Evolutionary conservation across 2,797 vertebrate species (phyloP).

Genomic region (Myotis findleyi): DNA sequence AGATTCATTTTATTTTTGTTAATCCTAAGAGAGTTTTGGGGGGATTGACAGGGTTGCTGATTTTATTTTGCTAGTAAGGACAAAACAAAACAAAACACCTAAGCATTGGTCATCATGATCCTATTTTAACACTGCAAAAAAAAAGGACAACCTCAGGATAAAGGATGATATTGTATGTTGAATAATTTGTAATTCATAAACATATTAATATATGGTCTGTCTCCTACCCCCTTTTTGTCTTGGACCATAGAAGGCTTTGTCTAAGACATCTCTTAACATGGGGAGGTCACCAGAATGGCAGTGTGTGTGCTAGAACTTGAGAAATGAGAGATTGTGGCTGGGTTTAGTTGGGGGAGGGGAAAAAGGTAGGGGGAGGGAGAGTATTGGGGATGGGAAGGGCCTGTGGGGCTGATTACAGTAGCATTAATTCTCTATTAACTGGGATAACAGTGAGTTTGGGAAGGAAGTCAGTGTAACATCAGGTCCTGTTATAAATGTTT

Average conservation of each 20-base stretch:
- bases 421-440: not conserved
- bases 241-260: not conserved
- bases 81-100: not conserved
- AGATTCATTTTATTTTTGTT: not conserved
- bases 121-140: conserved; percentile 21
- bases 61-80: conserved; percentile 26
- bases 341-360: not conserved
- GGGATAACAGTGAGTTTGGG: not conserved
- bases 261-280: not conserved
- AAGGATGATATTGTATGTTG: conserved; percentile 20
- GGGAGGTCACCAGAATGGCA: not conserved
- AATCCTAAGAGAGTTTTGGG: not conserved
- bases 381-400: not conserved
- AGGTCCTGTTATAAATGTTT: not conserved
- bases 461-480: not conserved
- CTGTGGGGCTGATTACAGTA: not conserved
- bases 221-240: not conserved
- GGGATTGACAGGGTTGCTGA: not conserved
- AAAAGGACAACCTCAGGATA: not conserved
- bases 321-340: not conserved
- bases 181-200: not conserved
- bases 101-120: not conserved
- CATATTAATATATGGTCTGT: not conserved
- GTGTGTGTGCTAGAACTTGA: not conserved
- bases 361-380: no score